Percentiles rank a stretch among this genome's conserved stretches.
Evolutionary conservation across 1,140 invertebrate genomes (phyloP).

Genomic region (Meloidogyne exigua): DNA sequence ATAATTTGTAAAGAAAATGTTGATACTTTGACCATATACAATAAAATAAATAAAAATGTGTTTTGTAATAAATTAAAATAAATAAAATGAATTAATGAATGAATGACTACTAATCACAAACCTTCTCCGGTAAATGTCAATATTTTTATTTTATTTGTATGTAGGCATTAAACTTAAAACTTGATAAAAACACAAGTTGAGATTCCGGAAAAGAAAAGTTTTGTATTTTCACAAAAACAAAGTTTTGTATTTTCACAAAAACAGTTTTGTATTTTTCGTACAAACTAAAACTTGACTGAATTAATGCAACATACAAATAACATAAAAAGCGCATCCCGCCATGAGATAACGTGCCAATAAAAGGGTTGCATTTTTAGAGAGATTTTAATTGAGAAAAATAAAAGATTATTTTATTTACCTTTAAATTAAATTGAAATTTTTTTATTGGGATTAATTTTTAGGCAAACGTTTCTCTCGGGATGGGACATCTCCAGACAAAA

Average conservation of each 20-base stretch:
- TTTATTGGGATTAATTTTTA: neutral
- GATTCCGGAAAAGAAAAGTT: no score
- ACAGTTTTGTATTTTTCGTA: neutral
- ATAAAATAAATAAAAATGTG: no score
- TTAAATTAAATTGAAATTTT: no score
- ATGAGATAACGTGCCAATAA: neutral
- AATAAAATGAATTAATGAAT: neutral
- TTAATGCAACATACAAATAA: neutral
- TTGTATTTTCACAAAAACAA: no score
- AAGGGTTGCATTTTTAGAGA: no score
- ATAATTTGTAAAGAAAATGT: neutral
- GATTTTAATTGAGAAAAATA: no score
- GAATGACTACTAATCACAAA: constrained; percentile 5
- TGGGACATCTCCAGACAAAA: neutral
- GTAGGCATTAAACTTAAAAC: neutral
- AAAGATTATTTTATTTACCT: no score
- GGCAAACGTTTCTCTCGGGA: neutral
- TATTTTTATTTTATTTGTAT: constrained; percentile 4
- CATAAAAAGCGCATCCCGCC: neutral
- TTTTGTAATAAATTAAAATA: neutral
- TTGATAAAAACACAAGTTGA: no score
- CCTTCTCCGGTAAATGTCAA: neutral
- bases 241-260: no score
- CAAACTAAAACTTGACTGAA: neutral
- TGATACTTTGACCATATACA: no score